A percentile compares a stretch with the other conserved stretches of the same genome.
Conservation (phyloP, 92 coral and sea anemone genomes). For the Epizoanthus ramosus region DNA sequence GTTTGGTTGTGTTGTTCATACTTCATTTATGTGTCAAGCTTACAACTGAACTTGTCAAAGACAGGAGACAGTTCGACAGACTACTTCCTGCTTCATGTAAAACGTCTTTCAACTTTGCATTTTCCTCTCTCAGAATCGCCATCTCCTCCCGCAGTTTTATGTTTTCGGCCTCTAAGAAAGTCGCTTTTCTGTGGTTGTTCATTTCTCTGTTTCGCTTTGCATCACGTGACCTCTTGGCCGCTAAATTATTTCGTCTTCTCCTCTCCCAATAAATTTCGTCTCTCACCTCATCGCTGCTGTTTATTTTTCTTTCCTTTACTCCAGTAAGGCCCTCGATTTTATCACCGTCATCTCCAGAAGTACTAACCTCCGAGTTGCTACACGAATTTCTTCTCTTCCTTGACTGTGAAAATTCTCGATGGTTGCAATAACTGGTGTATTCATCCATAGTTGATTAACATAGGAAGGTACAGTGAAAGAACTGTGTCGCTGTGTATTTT, state of each 20-base stretch:
- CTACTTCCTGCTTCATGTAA: conserved; percentile 38
- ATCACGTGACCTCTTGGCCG: conserved; percentile 36
- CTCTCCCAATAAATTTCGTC: conserved; percentile 32
- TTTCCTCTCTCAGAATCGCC: conserved; percentile 21
- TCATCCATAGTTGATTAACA: conserved; percentile 19
- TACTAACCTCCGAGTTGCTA: conserved; percentile 24
- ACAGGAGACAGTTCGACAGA: conserved; percentile 30
- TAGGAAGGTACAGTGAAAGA: background rate
- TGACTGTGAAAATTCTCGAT: conserved; percentile 7
- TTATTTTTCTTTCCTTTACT: background rate
- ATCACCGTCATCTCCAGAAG: conserved; percentile 30
- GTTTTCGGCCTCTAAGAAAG: conserved; percentile 30
- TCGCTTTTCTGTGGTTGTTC: conserved; percentile 35
- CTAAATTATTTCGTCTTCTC: conserved; percentile 34
- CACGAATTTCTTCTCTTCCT: conserved; percentile 14
- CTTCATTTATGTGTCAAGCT: conserved; percentile 4
- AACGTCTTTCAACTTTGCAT: conserved; percentile 28
- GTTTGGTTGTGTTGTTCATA: too few species aligned
- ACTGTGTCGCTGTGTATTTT: background rate
- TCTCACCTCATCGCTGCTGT: background rate
- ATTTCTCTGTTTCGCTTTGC: conserved; percentile 34
- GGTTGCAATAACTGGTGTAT: conserved; percentile 17
- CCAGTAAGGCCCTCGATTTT: conserved; percentile 7
- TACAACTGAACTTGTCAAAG: conserved; percentile 36
- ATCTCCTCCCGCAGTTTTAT: conserved; percentile 18